These are phyloP conservation scores for Bathynomus jamesi DNA, from an alignment of 1,140 invertebrate genomes.

Conservation along the genomic window DNA sequence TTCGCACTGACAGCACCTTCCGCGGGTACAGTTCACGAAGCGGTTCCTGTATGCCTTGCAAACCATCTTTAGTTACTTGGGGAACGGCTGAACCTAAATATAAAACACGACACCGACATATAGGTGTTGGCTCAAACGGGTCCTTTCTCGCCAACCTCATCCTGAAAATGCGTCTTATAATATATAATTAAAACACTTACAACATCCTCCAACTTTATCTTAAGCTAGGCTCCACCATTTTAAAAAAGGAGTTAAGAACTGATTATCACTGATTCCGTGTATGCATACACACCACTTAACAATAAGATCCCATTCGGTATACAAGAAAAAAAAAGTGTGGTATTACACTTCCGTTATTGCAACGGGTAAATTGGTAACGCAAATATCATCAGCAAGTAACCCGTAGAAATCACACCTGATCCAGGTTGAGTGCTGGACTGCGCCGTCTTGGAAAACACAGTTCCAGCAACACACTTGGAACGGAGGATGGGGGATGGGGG, in stretches of 20 bases:
- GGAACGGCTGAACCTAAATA: conserved; percentile 96
- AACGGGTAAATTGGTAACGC: neutral
- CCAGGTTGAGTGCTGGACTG: neutral
- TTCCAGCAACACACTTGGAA: neutral
- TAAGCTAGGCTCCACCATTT: neutral
- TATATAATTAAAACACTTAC: neutral
- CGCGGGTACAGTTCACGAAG: conserved; percentile 88
- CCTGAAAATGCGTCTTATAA: neutral
- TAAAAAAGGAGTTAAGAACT: neutral
- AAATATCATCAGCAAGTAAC: neutral
- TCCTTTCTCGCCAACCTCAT: conserved; percentile 35
- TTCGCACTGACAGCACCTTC: conserved; percentile 61
- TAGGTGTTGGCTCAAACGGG: conserved; percentile 58
- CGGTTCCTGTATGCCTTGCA: conserved; percentile 96
- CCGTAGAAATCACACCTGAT: neutral
- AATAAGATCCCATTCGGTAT: neutral
- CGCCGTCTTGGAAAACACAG: neutral
- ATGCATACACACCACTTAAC: neutral
- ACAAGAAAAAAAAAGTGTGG: neutral
- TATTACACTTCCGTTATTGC: neutral
- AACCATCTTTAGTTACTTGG: conserved; percentile 92
- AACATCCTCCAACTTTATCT: neutral
- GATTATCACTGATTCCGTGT: neutral
- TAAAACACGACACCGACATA: conserved; percentile 91
- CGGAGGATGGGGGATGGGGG: neutral